Conservation (phyloP, 35 echinoderm and acorn worm genomes). For the Heliocidaris tuberculata region DNA sequence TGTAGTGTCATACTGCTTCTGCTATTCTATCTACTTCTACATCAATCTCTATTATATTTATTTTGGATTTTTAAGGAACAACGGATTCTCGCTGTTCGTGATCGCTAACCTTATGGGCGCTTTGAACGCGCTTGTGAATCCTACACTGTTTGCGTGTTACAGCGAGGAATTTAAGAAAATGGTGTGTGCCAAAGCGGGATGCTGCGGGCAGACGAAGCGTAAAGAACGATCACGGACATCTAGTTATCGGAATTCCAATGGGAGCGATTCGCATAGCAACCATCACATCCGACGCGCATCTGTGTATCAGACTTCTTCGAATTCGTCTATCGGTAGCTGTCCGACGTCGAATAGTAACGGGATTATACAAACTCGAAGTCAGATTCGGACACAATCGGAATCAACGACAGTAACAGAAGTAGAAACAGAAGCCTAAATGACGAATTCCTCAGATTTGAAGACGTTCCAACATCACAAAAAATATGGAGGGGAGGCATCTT, state of each 20-base stretch:
- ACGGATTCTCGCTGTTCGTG: constrained; percentile 65
- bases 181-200: not conserved
- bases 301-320: constrained; percentile 8
- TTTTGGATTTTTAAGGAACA: constrained; percentile 67
- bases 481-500: no score
- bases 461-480: no score
- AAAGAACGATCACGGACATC: not conserved
- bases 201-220: not conserved
- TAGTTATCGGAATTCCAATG: not conserved
- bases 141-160: constrained; percentile 65
- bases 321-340: not conserved
- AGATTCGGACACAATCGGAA: not conserved
- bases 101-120: constrained; percentile 83
- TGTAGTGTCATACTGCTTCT: constrained; percentile 73
- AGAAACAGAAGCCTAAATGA: not conserved
- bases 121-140: constrained; percentile 77
- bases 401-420: not conserved
- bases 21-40: constrained; percentile 93
- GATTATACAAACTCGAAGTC: not conserved
- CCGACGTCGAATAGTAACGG: not conserved
- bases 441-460: no score
- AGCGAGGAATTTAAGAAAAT: constrained; percentile 46
- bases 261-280: not conserved
- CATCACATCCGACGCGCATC: not conserved
- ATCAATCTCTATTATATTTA: constrained; percentile 85